Percentiles rank a stretch among this genome's conserved stretches.
Evolutionary conservation across 2,888 invertebrate species (phyloP).

Genomic region (Xestia rhomboidea): DNA sequence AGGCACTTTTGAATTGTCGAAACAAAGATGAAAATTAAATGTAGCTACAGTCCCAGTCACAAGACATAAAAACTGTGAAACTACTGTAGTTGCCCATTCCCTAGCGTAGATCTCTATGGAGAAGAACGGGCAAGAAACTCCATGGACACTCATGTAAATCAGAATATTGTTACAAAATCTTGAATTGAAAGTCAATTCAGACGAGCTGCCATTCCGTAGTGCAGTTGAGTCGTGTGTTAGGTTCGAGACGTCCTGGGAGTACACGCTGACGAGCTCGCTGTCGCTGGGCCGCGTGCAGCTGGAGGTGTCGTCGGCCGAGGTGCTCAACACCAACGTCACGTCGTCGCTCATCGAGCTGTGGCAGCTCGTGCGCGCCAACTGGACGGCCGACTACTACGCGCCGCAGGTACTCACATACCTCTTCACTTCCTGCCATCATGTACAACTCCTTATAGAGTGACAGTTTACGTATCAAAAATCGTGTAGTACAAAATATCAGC

Average conservation of each 20-base stretch:
- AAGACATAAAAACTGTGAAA: no score
- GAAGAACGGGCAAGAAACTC: no score
- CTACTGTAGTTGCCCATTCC: no score
- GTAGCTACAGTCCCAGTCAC: no score
- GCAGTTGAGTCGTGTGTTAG: constrained; percentile 72
- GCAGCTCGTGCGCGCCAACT: constrained; percentile 95
- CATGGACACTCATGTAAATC: no score
- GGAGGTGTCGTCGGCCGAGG: constrained; percentile 92
- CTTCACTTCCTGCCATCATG: background rate
- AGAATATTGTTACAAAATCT: no score
- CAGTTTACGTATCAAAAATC: background rate
- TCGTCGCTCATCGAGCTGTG: constrained; percentile 96
- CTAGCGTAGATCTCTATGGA: no score
- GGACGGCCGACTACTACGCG: constrained; percentile 95
- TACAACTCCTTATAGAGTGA: background rate
- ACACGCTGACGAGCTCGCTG: constrained; percentile 90
- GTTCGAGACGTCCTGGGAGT: constrained; percentile 93
- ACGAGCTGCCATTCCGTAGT: background rate
- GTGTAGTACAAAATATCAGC: background rate
- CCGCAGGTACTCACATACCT: constrained; percentile 74
- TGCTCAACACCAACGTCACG: constrained; percentile 96
- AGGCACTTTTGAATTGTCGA: no score
- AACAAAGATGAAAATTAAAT: no score
- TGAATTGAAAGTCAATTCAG: background rate
- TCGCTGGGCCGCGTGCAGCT: constrained; percentile 92